Base-by-base conservation (phyloP, 2,113 vertebrate species). In the Prionailurus bengalensis region DNA sequence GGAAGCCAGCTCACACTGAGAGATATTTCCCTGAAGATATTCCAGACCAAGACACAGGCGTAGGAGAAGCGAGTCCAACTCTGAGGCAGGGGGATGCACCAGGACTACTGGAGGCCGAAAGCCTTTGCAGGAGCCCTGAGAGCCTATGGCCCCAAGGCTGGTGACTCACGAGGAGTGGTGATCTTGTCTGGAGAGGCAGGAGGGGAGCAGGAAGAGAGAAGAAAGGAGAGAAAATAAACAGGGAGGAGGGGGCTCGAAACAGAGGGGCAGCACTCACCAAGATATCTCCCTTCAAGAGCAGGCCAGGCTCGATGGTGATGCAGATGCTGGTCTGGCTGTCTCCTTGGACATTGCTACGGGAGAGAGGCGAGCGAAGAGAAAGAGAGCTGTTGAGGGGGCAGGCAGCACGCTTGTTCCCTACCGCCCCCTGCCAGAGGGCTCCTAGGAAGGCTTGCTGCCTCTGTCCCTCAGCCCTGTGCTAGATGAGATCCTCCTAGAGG, bases 241-340 rank as follows among this genome's bases (percentile, higher is more conserved):
- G 13, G 23, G 36, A 61, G 17, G 29, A 2, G 7, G 17, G 17
- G 63, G 12, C 51, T 39, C 3, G 39, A 91, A 29, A 29, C 1
- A 4, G 45, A 90, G 33, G 15, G 31, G 17, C 6, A 0, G 11
- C 4, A 27, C 99, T 99, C 99, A 99, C 99, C 99, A 99, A 98
- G 96, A 99, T 99, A 98, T 99, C 99, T 0, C 99, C 99, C 97
- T 99, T 99, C 94, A 99, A 98, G 82, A 99, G 99, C 82, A 99
- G 99, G 19, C 99, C 99, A 0, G 99, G 99, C 95, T 99, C 99
- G 0, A 99, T 99, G 98, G 99, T 99, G 99, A 99, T 99, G 97
- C 99, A 99, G 99, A 99, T 99, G 97, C 99, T 99, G 0, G 99
- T 99, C 99, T 99, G 99, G 97, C 99, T 99, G 99, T 99, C 99